A percentile compares a stretch with the other conserved stretches of the same genome.
Evolutionary conservation across 1,140 invertebrate genomes (phyloP).

Genomic region (Psilanteris sp.): DNA sequence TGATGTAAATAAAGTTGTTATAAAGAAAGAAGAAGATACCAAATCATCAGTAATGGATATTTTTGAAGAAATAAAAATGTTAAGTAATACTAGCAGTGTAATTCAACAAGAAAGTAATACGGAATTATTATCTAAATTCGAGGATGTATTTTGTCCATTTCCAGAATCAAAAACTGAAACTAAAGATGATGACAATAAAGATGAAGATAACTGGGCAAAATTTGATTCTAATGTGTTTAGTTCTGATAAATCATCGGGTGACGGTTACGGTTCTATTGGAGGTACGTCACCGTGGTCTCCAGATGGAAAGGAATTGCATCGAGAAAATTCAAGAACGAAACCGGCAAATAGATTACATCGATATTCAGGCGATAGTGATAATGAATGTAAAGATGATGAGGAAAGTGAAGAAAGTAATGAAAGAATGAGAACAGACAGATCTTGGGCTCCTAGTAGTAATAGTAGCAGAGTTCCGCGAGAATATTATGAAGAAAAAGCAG

Average conservation of each 20-base stretch:
- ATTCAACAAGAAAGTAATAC: slow-evolving; percentile 35
- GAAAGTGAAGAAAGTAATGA: slow-evolving; percentile 76
- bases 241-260: slow-evolving; percentile 73
- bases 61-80: slow-evolving; percentile 77
- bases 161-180: slow-evolving; percentile 64
- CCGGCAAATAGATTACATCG: slow-evolving; percentile 57
- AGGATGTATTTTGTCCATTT: slow-evolving; percentile 73
- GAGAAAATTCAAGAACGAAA: slow-evolving; percentile 72
- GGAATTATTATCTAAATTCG: slow-evolving; percentile 64
- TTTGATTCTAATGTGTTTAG: slow-evolving; percentile 76
- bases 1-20: slow-evolving; percentile 57
- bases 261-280: slow-evolving; percentile 78
- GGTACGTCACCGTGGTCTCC: slow-evolving; percentile 87
- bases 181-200: slow-evolving; percentile 67
- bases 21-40: slow-evolving; percentile 66
- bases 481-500: slow-evolving; percentile 41
- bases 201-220: slow-evolving; percentile 79
- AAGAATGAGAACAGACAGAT: slow-evolving; percentile 64
- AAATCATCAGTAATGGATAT: slow-evolving; percentile 70
- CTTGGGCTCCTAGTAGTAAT: slow-evolving; percentile 52
- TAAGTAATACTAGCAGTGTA: slow-evolving; percentile 60
- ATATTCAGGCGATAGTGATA: slow-evolving; percentile 78
- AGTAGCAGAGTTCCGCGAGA: slow-evolving; percentile 34
- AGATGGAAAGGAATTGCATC: slow-evolving; percentile 85
- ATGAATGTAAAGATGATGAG: slow-evolving; percentile 77